Conservation (phyloP, 2,888 invertebrate species). For the Mesorhabditis belari region DNA sequence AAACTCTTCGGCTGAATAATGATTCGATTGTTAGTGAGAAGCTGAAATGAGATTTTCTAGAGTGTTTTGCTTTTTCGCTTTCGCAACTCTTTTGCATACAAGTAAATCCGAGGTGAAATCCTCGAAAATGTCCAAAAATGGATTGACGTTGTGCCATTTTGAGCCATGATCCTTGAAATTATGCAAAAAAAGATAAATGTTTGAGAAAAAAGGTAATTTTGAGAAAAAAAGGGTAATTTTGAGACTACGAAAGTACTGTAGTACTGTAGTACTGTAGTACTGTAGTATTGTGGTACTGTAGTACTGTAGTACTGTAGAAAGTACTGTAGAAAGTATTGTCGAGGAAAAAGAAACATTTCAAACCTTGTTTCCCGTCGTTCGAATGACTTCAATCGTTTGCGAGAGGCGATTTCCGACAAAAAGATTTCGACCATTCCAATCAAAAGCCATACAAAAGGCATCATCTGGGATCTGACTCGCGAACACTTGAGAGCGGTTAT, state of each 20-base stretch:
- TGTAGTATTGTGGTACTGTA: not conserved
- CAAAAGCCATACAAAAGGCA: slow-evolving; percentile 83
- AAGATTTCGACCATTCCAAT: slow-evolving; percentile 90
- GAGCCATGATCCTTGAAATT: not conserved
- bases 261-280: not conserved
- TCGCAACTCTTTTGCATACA: no score
- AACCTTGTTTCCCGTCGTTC: slow-evolving; percentile 40
- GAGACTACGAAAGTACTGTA: not conserved
- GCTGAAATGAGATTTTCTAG: no score
- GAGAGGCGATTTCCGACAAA: slow-evolving; percentile 78
- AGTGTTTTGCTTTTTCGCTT: no score
- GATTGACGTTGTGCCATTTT: not conserved
- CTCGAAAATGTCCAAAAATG: not conserved
- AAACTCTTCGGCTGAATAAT: no score
- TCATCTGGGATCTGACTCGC: slow-evolving; percentile 62
- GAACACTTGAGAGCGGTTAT: slow-evolving; percentile 24
- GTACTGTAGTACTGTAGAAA: not conserved
- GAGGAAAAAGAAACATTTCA: no score
- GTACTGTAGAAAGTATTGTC: no score
- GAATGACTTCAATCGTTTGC: slow-evolving; percentile 79
- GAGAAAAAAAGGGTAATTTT: no score
- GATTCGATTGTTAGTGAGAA: no score
- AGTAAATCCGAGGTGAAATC: not conserved
- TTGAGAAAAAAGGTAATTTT: no score
- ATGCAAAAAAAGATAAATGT: not conserved